Conservation (phyloP, 1,140 invertebrate species). For the Diabrotica virgifera region DNA sequence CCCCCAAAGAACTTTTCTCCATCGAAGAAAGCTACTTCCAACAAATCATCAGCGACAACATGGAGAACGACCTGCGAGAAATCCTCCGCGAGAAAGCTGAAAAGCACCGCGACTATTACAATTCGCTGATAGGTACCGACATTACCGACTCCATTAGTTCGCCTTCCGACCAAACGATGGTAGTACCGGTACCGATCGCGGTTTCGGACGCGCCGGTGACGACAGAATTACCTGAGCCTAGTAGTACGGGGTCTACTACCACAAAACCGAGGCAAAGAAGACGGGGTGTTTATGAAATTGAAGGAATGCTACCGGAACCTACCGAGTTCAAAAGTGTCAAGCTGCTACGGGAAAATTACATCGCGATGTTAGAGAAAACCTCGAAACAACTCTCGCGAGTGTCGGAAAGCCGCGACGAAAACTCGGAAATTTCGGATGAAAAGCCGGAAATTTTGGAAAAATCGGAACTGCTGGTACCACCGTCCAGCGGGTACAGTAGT, state of each 20-base stretch:
- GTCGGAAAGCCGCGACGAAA: not conserved
- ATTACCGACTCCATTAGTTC: not conserved
- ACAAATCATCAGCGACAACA: conserved; percentile 1
- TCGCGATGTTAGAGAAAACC: conserved; percentile 37
- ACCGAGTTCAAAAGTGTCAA: conserved; percentile 40
- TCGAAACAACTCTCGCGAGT: conserved; percentile 10
- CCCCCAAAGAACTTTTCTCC: not conserved
- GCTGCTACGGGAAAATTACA: conserved; percentile 37
- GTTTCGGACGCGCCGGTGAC: not conserved
- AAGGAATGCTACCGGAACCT: conserved; percentile 16
- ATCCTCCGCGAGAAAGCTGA: conserved; percentile 32
- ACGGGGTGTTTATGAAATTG: conserved; percentile 35
- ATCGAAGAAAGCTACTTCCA: not conserved
- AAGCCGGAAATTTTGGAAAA: conserved; percentile 7
- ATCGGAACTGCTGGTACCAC: conserved; percentile 30
- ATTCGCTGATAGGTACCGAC: conserved; percentile 24
- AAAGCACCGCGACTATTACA: conserved; percentile 32
- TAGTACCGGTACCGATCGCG: conserved; percentile 6
- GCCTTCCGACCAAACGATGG: conserved; percentile 26
- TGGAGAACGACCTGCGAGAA: conserved; percentile 26
- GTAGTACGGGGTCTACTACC: conserved; percentile 10
- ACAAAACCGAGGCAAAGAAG: conserved; percentile 32
- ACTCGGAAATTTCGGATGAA: conserved; percentile 7
- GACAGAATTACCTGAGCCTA: conserved; percentile 5
- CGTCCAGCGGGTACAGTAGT: conserved; percentile 43